Evolutionary conservation across 2,797 vertebrate genomes (phyloP).

Genomic region (Microctenopoma steveboyesi): DNA sequence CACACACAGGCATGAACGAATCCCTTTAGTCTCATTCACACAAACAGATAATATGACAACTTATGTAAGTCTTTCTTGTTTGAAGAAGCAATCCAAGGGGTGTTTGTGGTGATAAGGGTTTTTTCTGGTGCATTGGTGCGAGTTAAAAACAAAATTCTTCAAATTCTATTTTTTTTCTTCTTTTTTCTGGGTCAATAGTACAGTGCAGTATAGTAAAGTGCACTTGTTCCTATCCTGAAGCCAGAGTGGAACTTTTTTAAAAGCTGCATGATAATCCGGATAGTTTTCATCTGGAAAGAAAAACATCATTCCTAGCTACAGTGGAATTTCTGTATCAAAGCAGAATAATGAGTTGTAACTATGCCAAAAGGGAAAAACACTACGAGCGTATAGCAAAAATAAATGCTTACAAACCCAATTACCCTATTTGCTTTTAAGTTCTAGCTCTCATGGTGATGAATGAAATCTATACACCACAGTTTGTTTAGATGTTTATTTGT

Average conservation of each 20-base stretch:
- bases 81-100: too few relatives aligned
- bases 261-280: background rate
- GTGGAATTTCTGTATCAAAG: background rate
- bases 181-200: background rate
- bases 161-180: background rate
- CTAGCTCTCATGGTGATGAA: constrained; percentile 24
- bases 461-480: constrained; percentile 46
- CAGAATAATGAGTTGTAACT: constrained; percentile 12
- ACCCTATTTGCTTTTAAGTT: constrained; percentile 24
- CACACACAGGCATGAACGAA: constrained; percentile 1
- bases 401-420: constrained; percentile 27
- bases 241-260: background rate
- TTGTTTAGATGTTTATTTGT: constrained; percentile 67
- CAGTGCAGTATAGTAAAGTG: too few relatives aligned
- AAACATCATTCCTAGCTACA: background rate
- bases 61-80: too few relatives aligned
- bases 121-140: background rate
- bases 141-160: background rate
- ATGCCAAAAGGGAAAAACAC: constrained; percentile 24
- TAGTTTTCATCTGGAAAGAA: constrained; percentile 3
- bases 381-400: background rate
- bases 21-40: background rate
- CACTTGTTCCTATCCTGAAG: background rate
- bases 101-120: background rate
- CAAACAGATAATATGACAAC: background rate